phyloP scores from a whole-genome alignment of 2,113 vertebrate genomes.

The Eubucco bourcierii region DNA sequence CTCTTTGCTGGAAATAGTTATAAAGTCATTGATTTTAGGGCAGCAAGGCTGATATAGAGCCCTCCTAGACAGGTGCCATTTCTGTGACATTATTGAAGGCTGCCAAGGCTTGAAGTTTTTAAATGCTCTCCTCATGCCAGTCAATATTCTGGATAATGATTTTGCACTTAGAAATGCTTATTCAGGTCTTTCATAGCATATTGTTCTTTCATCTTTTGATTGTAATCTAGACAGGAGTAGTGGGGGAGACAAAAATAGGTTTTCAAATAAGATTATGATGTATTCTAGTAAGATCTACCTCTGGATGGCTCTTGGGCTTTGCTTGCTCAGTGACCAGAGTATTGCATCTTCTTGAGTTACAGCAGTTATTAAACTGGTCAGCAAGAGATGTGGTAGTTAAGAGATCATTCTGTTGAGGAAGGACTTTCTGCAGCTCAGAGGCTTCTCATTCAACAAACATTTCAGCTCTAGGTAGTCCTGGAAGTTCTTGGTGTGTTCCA shows the following conservation, averaged over 20 bases:
- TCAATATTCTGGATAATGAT: not conserved
- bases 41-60: not conserved
- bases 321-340: not conserved
- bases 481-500: conserved; percentile 31
- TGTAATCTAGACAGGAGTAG: not conserved
- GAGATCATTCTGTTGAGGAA: conserved; percentile 56
- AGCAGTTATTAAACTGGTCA: conserved; percentile 59
- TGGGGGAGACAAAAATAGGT: not conserved
- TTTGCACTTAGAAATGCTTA: not conserved
- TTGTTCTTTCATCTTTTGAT: not conserved
- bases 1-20: not conserved
- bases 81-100: not conserved
- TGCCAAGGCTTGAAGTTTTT: not conserved
- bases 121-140: not conserved
- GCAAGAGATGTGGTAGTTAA: conserved; percentile 54
- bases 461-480: conserved; percentile 40
- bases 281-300: not conserved
- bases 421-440: conserved; percentile 36
- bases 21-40: not conserved
- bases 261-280: not conserved
- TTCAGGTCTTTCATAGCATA: not conserved
- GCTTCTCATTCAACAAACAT: conserved; percentile 33
- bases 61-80: not conserved
- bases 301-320: not conserved
- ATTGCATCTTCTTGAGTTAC: conserved; percentile 53